These are phyloP conservation scores for Hoplias malabaricus DNA, from an alignment of 2,113 vertebrate genomes.

Conservation along the genomic window DNA sequence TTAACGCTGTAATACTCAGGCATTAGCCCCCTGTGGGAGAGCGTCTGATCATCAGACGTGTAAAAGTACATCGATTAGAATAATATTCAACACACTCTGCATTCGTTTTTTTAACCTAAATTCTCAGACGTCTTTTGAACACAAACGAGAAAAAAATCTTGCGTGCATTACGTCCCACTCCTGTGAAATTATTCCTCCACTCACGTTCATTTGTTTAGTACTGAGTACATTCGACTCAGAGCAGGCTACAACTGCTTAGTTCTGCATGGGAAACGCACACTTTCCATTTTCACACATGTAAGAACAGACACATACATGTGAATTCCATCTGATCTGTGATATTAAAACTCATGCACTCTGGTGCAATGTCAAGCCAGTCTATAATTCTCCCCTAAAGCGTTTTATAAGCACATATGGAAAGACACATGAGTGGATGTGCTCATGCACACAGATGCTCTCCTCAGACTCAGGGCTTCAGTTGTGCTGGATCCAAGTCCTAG, in stretches of 20 bases:
- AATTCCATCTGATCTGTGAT: slow-evolving; percentile 19
- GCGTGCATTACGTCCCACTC: too few species aligned
- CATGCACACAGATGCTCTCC: not conserved
- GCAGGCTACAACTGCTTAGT: too few species aligned
- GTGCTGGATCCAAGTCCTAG: not conserved
- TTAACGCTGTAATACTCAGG: not conserved
- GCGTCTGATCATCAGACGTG: not conserved
- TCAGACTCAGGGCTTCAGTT: not conserved
- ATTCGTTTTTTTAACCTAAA: too few species aligned
- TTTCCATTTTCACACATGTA: not conserved
- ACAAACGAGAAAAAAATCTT: too few species aligned
- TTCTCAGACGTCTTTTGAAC: too few species aligned
- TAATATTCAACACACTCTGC: not conserved
- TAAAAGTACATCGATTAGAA: not conserved
- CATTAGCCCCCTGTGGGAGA: not conserved
- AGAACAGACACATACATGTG: not conserved
- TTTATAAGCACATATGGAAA: slow-evolving; percentile 22
- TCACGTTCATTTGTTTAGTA: not conserved
- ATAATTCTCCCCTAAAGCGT: not conserved
- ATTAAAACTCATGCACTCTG: slow-evolving; percentile 5
- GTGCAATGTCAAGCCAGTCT: not conserved
- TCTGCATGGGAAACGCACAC: not conserved
- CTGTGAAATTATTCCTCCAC: too few species aligned
- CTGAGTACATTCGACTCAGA: too few species aligned
- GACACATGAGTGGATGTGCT: not conserved